These are phyloP conservation scores for Parauchenoglanis punctatus DNA, from an alignment of 2,797 vertebrate genomes.

Conservation along the genomic window DNA sequence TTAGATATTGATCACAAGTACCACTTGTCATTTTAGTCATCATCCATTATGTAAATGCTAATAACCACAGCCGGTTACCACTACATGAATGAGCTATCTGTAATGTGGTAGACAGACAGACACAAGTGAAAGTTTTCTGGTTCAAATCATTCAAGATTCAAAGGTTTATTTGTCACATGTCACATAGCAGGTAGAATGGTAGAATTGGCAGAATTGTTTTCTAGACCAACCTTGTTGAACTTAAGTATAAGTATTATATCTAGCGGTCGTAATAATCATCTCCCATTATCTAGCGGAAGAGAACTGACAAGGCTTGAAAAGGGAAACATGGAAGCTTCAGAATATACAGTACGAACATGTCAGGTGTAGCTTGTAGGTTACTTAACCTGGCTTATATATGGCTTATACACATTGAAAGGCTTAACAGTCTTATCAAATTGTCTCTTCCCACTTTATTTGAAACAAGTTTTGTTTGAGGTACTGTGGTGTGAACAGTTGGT, in stretches of 20 bases:
- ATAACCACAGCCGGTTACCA: not conserved
- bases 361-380: not conserved
- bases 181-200: not conserved
- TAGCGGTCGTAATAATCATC: not conserved
- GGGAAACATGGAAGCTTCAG: not conserved
- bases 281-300: not conserved
- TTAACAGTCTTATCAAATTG: not conserved
- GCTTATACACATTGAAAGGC: not conserved
- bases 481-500: no score
- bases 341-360: not conserved
- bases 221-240: not conserved
- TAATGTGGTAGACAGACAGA: not conserved
- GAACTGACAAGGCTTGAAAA: not conserved
- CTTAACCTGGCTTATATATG: not conserved
- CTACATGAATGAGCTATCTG: not conserved
- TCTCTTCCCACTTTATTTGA: no score
- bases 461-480: no score
- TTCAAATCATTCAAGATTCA: not conserved
- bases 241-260: not conserved
- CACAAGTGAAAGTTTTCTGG: not conserved
- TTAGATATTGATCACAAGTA: slow-evolving; percentile 3
- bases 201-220: not conserved
- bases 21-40: not conserved
- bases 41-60: not conserved
- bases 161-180: not conserved